Conservation (phyloP, 2,113 vertebrate species). For the Dasyurus viverrinus region DNA sequence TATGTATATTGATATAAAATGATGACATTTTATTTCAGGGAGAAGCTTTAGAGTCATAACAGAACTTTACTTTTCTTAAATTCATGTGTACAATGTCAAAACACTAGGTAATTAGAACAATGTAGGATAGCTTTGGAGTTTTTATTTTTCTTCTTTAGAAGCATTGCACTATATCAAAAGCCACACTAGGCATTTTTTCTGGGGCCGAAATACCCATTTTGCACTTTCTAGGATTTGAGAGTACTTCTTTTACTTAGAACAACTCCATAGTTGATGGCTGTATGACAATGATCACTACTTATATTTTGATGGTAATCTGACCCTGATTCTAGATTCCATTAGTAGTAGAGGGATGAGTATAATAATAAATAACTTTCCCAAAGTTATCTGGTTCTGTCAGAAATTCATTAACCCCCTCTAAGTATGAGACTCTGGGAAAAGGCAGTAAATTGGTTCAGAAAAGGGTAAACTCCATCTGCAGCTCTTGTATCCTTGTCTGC, state of each 20-base stretch:
- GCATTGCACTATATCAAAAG: not conserved
- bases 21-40: not conserved
- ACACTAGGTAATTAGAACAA: not conserved
- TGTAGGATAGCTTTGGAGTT: not conserved
- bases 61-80: not conserved
- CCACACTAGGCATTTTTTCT: not conserved
- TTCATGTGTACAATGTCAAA: slow-evolving; percentile 12
- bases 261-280: not conserved
- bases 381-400: not conserved
- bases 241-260: not conserved
- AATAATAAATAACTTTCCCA: not conserved
- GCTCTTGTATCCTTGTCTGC: slow-evolving; percentile 24
- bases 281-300: not conserved
- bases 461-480: slow-evolving; percentile 48
- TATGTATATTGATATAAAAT: not conserved
- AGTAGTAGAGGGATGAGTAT: not conserved
- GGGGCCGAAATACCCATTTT: not conserved
- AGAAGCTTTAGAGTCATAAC: not conserved
- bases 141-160: not conserved
- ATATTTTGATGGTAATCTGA: not conserved
- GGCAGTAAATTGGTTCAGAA: slow-evolving; percentile 56
- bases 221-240: not conserved
- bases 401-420: not conserved
- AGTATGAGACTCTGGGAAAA: not conserved
- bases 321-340: not conserved